A percentile compares a stretch with the other conserved stretches of the same genome.
phyloP scores from a whole-genome alignment of 2,888 invertebrate genomes.

The Amorpha juglandis region DNA sequence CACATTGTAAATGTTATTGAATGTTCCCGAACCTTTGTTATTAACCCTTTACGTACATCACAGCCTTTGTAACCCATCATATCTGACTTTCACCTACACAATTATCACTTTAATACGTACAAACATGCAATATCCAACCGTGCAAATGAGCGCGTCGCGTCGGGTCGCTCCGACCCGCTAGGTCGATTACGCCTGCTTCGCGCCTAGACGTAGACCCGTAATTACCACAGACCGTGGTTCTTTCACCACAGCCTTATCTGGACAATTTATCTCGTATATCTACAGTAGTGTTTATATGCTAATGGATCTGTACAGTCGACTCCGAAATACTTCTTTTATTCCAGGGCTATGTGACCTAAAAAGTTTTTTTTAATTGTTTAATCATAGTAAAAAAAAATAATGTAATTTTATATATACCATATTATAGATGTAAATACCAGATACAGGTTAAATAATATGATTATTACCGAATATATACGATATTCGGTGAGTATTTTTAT shows the following conservation, averaged over 20 bases:
- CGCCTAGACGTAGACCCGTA: constrained; percentile 57
- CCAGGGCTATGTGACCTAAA: constrained; percentile 15
- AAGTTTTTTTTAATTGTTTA: no score
- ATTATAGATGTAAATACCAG: no score
- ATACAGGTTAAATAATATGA: no score
- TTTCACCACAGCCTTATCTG: constrained; percentile 71
- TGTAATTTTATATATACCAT: no score
- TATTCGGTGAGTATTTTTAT: no score
- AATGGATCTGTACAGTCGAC: constrained; percentile 54
- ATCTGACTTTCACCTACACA: constrained; percentile 8
- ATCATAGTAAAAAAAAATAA: no score
- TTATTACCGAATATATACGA: no score
- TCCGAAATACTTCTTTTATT: constrained; percentile 29
- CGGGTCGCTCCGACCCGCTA: constrained; percentile 39
- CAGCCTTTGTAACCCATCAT: not conserved
- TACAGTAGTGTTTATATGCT: constrained; percentile 74
- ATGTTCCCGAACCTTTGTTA: no score
- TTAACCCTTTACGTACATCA: not conserved
- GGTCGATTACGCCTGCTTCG: constrained; percentile 38
- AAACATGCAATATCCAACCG: constrained; percentile 7
- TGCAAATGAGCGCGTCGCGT: constrained; percentile 24
- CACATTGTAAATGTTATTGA: no score
- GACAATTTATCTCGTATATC: constrained; percentile 75
- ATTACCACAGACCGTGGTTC: constrained; percentile 66
- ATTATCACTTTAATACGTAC: constrained; percentile 7